Evolutionary conservation across 2,888 invertebrate genomes (phyloP).

Genomic region (Drosophila subsilvestris): DNA sequence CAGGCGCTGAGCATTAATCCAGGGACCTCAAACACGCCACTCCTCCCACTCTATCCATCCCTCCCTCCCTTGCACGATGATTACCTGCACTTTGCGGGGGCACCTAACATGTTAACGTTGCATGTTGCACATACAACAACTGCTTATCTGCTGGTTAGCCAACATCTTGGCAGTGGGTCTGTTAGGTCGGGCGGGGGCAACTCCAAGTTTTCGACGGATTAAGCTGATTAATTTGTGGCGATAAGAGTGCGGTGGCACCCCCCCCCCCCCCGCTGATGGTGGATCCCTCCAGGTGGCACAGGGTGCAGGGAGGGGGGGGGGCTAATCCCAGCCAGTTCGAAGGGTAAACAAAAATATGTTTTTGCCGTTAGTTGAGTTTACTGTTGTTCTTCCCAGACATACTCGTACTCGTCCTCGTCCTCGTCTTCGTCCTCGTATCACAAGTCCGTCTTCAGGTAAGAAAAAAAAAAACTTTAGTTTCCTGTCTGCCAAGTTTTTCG

Average conservation of each 20-base stretch:
- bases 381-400: conserved; percentile 10
- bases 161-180: conserved; percentile 44
- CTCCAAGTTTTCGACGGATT: conserved; percentile 77
- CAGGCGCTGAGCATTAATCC: conserved; percentile 69
- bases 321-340: conserved; percentile 72
- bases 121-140: conserved; percentile 68
- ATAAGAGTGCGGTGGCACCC: conserved; percentile 75
- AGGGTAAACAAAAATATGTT: conserved; percentile 77
- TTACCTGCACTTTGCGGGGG: conserved; percentile 45
- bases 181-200: conserved; percentile 1
- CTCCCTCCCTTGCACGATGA: conserved; percentile 35
- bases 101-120: conserved; percentile 73
- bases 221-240: conserved; percentile 80
- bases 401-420: conserved; percentile 3
- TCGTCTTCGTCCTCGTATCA: conserved; percentile 51
- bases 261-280: conserved; percentile 6
- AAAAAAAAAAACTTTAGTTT: conserved; percentile 74
- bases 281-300: neutral
- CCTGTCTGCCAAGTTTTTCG: conserved; percentile 73
- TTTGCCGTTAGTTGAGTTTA: conserved; percentile 64
- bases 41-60: conserved; percentile 3
- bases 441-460: conserved; percentile 66
- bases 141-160: conserved; percentile 70
- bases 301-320: conserved; percentile 10
- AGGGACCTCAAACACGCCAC: conserved; percentile 57